A percentile compares a stretch with the other conserved stretches of the same genome.
phyloP scores from a whole-genome alignment of 1,140 invertebrate genomes.

The Euwallacea similis region DNA sequence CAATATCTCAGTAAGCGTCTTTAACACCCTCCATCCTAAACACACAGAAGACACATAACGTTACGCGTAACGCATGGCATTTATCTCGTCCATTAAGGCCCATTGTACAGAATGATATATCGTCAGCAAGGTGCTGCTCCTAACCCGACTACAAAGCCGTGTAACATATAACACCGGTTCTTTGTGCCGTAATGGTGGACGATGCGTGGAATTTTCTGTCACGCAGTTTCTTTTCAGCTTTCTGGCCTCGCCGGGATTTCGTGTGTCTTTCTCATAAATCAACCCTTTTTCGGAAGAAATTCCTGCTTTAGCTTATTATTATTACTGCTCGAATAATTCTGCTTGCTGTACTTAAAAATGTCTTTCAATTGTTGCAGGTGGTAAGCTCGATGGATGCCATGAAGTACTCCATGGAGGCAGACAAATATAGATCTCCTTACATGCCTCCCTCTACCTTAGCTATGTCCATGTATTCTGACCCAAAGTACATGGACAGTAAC shows the following conservation, averaged over 20 bases:
- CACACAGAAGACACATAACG: constrained; percentile 39
- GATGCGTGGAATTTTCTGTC: constrained; percentile 33
- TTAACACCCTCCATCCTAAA: constrained; percentile 11
- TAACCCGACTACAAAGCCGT: constrained; percentile 40
- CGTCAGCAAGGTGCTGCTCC: constrained; percentile 47
- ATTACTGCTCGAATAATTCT: too few species aligned
- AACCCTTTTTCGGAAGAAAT: too few species aligned
- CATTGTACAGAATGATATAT: constrained; percentile 44
- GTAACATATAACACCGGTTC: constrained; percentile 47
- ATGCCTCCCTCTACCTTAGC: constrained; percentile 64
- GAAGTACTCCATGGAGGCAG: constrained; percentile 76
- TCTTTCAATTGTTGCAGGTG: constrained; percentile 56
- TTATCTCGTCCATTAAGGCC: constrained; percentile 43
- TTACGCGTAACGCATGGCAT: constrained; percentile 42
- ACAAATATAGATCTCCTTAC: constrained; percentile 73
- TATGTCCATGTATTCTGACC: constrained; percentile 71
- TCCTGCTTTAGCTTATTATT: too few species aligned
- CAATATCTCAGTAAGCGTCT: too few species aligned
- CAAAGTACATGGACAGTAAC: constrained; percentile 63
- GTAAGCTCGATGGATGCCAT: constrained; percentile 75
- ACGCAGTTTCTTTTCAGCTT: constrained; percentile 18
- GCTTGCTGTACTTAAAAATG: not conserved
- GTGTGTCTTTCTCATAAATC: too few species aligned
- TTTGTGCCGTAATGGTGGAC: constrained; percentile 27
- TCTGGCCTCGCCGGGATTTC: constrained; percentile 4